Percentiles rank a stretch among this genome's conserved stretches.
Conservation (phyloP, 2,888 invertebrate species). For the Lucinisca nassula region DNA sequence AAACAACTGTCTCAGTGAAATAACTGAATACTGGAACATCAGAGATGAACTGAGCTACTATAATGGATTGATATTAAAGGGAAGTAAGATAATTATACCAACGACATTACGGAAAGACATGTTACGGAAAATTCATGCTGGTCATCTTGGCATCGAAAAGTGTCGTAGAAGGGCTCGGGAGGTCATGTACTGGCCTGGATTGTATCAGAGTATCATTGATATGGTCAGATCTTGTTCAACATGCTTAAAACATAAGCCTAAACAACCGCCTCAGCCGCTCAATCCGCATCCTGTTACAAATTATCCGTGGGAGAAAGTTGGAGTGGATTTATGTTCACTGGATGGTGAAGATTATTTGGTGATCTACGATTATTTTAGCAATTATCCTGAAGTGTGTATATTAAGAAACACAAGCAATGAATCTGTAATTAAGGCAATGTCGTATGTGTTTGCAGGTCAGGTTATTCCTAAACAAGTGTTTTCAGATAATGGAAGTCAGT, state of each 20-base stretch:
- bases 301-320: slow-evolving; percentile 20
- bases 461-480: slow-evolving; percentile 12
- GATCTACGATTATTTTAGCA: slow-evolving; percentile 6
- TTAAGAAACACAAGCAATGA: slow-evolving; percentile 5
- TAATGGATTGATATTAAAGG: slow-evolving; percentile 27
- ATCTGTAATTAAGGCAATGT: slow-evolving; percentile 23
- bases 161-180: neutral
- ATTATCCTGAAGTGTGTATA: slow-evolving; percentile 18
- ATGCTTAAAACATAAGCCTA: slow-evolving; percentile 3
- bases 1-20: neutral
- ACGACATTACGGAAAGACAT: slow-evolving; percentile 14
- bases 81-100: slow-evolving; percentile 23
- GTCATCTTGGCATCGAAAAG: slow-evolving; percentile 20
- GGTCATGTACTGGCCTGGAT: slow-evolving; percentile 25
- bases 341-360: slow-evolving; percentile 17
- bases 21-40: slow-evolving; percentile 13
- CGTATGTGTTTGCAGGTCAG: slow-evolving; percentile 25
- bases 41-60: slow-evolving; percentile 10
- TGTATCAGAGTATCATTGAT: slow-evolving; percentile 17
- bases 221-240: slow-evolving; percentile 11
- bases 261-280: slow-evolving; percentile 15
- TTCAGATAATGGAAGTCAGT: slow-evolving; percentile 33
- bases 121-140: slow-evolving; percentile 33
- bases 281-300: neutral
- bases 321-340: slow-evolving; percentile 10